Percentiles rank a stretch among this genome's conserved stretches.
phyloP scores from a whole-genome alignment of 1,140 invertebrate genomes.

The Sesamia nonagrioides region DNA sequence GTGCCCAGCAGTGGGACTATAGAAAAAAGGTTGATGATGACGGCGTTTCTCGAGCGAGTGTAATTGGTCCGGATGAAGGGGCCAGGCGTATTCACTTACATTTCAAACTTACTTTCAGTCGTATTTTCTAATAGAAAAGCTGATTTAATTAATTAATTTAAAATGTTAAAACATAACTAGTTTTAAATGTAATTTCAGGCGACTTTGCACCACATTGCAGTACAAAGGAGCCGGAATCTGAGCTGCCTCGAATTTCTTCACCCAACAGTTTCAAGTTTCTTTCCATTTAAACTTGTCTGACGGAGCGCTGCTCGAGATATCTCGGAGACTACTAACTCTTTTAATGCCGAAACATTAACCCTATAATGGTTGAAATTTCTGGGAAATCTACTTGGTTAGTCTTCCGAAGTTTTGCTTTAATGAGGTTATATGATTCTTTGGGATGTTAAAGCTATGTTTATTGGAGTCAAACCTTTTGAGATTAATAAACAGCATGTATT shows the following conservation, averaged over 20 bases:
- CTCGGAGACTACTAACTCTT: constrained; percentile 1
- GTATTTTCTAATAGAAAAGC: too few species aligned
- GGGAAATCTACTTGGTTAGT: constrained; percentile 5
- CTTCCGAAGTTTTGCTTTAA: neutral
- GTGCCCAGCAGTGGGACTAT: too few species aligned
- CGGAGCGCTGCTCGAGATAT: neutral
- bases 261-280: constrained; percentile 30
- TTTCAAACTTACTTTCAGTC: too few species aligned
- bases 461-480: too few species aligned
- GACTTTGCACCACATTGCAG: neutral
- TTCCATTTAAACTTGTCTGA: constrained; percentile 5
- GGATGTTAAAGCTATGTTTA: too few species aligned
- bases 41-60: too few species aligned
- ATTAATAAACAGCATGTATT: too few species aligned
- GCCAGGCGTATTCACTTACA: too few species aligned
- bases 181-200: neutral
- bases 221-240: constrained; percentile 7
- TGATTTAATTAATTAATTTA: too few species aligned
- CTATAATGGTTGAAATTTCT: constrained; percentile 8
- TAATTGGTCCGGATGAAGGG: too few species aligned
- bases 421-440: neutral
- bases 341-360: constrained; percentile 19
- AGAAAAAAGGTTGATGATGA: too few species aligned
- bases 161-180: too few species aligned
- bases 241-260: constrained; percentile 18